Percentiles rank a stretch among this genome's conserved stretches.
Evolutionary conservation across 2,888 invertebrate species (phyloP).

Genomic region (Plebejus melissa): DNA sequence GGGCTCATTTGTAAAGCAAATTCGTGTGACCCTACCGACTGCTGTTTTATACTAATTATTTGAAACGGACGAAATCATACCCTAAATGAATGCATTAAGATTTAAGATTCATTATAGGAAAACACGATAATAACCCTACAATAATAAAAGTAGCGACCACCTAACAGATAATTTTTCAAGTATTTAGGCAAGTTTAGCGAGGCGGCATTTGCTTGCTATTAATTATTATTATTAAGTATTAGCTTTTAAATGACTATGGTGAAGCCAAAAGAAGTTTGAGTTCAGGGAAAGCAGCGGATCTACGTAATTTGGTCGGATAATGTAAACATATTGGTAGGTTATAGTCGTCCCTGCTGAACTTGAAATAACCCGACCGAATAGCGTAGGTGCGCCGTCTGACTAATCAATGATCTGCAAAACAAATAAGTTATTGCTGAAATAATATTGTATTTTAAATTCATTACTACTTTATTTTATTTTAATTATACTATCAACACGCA

Average conservation of each 20-base stretch:
- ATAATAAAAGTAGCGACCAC: not conserved
- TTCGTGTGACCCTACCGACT: not conserved
- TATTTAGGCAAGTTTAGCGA: not conserved
- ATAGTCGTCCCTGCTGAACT: no score
- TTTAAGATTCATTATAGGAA: not conserved
- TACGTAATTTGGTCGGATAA: no score
- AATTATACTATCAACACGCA: no score
- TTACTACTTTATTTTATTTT: no score
- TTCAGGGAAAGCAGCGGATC: no score
- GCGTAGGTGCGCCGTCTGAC: no score
- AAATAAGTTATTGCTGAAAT: not conserved
- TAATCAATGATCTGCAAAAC: not conserved
- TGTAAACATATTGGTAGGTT: no score
- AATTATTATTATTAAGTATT: not conserved
- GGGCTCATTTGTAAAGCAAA: conserved; percentile 10
- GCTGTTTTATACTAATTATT: not conserved
- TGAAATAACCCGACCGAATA: no score
- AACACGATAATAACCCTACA: not conserved
- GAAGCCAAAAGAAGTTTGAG: no score
- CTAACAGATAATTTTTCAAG: not conserved
- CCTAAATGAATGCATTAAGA: not conserved
- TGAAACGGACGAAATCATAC: not conserved
- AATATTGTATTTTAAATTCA: not conserved
- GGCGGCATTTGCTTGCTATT: not conserved
- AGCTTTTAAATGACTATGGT: no score